Evolutionary conservation across 2,797 vertebrate species (phyloP), one percentile per base, ranked within the genome.

Genomic region (Pagetopsis macropterus): DNA sequence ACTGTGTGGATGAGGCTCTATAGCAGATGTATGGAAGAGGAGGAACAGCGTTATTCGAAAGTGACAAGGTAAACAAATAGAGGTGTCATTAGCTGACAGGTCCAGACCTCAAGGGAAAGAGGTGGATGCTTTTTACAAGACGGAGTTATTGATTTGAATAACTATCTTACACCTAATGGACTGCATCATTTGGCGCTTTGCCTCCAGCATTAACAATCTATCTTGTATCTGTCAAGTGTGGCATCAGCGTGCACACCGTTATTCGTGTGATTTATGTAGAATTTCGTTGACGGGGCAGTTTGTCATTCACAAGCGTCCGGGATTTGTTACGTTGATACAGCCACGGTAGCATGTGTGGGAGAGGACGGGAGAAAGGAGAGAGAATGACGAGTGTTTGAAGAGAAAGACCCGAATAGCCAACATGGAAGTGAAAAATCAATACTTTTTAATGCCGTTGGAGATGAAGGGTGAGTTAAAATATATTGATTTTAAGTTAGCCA

Each of bases 231-330:
- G 90, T 95, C 95, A 94, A 88, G 84, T 2, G 37, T 87, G 87
- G 80, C 82, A 81, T 65, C 43, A 44, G 72, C 78, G 82, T 67
- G 48, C 71, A 44, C 64, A 83, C 82, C 70, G 83, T 94, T 94
- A 92, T 88, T 91, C 89, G 85, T 86, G 78, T 94, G 94, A 95
- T 96, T 96, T 95, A 96, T 95, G 93, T 94, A 88, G 92, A 93
- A 88, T 90, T 92, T 89, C 87, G 88, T 90, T 86, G 91, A 89
- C 89, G 79, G 92, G 86, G 83, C 91, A 89, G 89, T 93, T 93
- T 94, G 93, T 94, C 92, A 94, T 89, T 94, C 87, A 85, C 48
- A 78, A 82, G 87, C 79, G 51, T 92, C 89, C 71, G 1, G 77
- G 75, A 74, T 80, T 76, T 65, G 70, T 57, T 76, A 48, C 73